phyloP scores from a whole-genome alignment of 2,888 invertebrate species.

The Leptinotarsa haldemani region DNA sequence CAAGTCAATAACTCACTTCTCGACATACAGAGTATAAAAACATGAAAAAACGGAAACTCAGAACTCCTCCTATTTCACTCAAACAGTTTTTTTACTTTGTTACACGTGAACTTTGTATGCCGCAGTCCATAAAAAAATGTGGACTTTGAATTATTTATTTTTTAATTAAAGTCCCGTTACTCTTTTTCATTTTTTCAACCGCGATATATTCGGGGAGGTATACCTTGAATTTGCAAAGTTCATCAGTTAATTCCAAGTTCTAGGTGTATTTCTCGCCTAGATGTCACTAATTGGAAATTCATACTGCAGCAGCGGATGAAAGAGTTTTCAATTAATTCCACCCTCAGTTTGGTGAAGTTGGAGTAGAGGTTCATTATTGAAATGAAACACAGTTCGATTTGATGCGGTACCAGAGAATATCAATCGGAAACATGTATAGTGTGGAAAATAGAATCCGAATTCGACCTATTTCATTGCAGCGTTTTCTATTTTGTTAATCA shows the following conservation, averaged over 20 bases:
- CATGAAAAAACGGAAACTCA: too few species aligned
- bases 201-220: not conserved
- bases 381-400: not conserved
- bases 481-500: too few species aligned
- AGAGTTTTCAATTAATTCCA: conserved; percentile 8
- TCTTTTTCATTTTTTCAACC: not conserved
- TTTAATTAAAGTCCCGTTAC: not conserved
- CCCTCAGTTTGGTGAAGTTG: not conserved
- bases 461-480: not conserved
- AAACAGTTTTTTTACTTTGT: not conserved
- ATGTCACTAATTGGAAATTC: conserved; percentile 14
- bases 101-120: not conserved
- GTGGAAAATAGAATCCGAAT: not conserved
- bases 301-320: conserved; percentile 15
- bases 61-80: not conserved
- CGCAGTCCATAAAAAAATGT: not conserved
- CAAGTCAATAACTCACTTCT: too few species aligned
- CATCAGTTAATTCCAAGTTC: not conserved
- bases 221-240: not conserved
- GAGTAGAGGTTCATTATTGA: not conserved
- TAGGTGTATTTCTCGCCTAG: not conserved
- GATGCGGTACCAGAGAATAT: conserved; percentile 6
- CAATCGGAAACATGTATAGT: not conserved
- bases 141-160: not conserved
- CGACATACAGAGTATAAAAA: too few species aligned